Evolutionary conservation across 2,888 invertebrate genomes (phyloP).

Genomic region (Sthenelais limicola): DNA sequence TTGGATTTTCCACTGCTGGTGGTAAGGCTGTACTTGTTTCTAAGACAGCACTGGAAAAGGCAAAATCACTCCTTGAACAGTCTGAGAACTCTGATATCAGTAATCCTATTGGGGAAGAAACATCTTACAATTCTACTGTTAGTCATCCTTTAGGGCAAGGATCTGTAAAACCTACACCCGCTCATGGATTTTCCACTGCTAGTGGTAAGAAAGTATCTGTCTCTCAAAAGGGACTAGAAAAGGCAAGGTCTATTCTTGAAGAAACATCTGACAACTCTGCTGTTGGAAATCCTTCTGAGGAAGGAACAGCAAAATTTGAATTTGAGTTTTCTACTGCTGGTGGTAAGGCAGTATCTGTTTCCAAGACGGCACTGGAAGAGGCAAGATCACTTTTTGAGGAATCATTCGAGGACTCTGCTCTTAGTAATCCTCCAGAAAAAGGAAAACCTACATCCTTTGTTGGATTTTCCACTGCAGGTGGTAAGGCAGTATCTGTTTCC

Average conservation of each 20-base stretch:
- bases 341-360: background rate
- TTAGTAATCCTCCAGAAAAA: background rate
- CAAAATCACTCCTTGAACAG: background rate
- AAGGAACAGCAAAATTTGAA: background rate
- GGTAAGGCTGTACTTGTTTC: background rate
- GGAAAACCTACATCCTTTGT: background rate
- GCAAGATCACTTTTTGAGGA: background rate
- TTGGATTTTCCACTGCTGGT: background rate
- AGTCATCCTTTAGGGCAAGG: too few relatives aligned
- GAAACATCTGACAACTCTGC: background rate
- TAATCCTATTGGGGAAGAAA: background rate
- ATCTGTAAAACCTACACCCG: background rate
- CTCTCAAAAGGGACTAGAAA: background rate
- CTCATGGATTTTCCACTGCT: conserved; percentile 6
- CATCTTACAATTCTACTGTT: too few relatives aligned
- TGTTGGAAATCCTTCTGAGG: background rate
- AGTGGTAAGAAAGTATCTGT: conserved; percentile 15
- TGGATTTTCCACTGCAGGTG: conserved; percentile 20
- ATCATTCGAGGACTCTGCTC: background rate
- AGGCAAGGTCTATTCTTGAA: background rate
- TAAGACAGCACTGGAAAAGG: background rate
- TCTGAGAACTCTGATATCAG: background rate
- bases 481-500: background rate
- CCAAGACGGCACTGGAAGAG: background rate
- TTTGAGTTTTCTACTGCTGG: conserved; percentile 19